Evolutionary conservation across 2,888 invertebrate species (phyloP), one percentile per base, ranked within the genome.

Genomic region (Drosophila eohydei): DNA sequence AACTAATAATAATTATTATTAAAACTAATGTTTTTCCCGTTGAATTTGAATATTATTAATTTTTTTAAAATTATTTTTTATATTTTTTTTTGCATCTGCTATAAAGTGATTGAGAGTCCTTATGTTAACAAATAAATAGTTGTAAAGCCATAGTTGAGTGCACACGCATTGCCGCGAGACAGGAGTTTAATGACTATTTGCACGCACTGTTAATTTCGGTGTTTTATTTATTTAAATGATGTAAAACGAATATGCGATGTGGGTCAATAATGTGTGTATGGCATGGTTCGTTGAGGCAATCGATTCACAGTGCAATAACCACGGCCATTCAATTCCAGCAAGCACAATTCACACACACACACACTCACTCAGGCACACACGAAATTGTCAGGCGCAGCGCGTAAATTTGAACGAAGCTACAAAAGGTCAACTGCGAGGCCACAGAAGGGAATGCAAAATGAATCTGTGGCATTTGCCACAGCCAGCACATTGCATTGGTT

Each of bases 201-300:
- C 38, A 48, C 38, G 38, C 44, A 26, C 44, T 44, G 30, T 46
- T 52, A 46, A 65, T 44, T 38, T 43, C 38, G 38, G 0, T 56
- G 48, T 59, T 65, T 75, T 63, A 65, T 72, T 73, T 75, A 68
- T 68, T 83, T 78, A 68, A 84, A 84, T 70, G 70, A 72, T 89
- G 71, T 68, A 70, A 74, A 78, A 64, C 62, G 67, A 67, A 70
- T 66, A 71, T 60, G 70, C 71, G 79, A 89, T 74, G 60, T 89
- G 76, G 84, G 89, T 89, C 84, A 84, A 87, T 81, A 83, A 69
- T 73, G 59, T 60, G 21, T 50, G 43, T 44, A 56, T n/a, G 36
- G 44, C 40, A 63, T 41, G 63, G 54, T 56, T 50, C 50, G 66
- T 66, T 66, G 58, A 41, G 41, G 66, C 34, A 62, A 62, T 74